Conservation (phyloP, 1,140 invertebrate species). For the Neotoxoptera formosana region DNA sequence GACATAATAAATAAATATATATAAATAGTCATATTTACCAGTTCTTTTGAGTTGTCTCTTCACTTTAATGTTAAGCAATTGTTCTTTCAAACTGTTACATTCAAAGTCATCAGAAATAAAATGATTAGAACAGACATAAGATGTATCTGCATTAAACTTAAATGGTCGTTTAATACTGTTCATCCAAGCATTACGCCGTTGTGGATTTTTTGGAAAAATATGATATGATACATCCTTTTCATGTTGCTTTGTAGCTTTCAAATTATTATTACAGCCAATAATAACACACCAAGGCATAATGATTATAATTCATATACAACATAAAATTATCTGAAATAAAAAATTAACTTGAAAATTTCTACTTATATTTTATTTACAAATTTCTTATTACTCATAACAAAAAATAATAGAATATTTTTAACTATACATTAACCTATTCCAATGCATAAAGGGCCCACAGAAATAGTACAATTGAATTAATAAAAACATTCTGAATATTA, state of each 20-base stretch:
- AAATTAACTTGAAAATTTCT: neutral
- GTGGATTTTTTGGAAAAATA: conserved; percentile 56
- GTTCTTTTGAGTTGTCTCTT: conserved; percentile 55
- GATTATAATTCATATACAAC: neutral
- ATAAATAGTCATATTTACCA: conserved; percentile 35
- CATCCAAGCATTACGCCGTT: conserved; percentile 47
- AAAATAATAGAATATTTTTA: neutral
- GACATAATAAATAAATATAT: too few species aligned
- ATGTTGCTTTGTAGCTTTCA: conserved; percentile 31
- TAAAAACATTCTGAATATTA: too few species aligned
- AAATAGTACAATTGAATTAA: neutral
- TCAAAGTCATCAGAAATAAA: conserved; percentile 47
- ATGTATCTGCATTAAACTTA: conserved; percentile 51
- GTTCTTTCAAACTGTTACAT: conserved; percentile 52
- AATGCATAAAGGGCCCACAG: neutral
- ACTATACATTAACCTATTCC: neutral
- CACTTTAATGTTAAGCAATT: conserved; percentile 53
- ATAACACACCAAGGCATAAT: conserved; percentile 50
- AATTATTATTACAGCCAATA: conserved; percentile 35
- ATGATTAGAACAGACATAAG: conserved; percentile 49
- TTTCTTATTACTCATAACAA: neutral
- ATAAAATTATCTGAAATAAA: conserved; percentile 28
- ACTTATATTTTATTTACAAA: neutral
- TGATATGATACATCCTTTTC: conserved; percentile 53
- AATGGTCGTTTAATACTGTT: neutral